phyloP scores from a whole-genome alignment of 2,888 invertebrate genomes.

The Sepioteuthis lessoniana region DNA sequence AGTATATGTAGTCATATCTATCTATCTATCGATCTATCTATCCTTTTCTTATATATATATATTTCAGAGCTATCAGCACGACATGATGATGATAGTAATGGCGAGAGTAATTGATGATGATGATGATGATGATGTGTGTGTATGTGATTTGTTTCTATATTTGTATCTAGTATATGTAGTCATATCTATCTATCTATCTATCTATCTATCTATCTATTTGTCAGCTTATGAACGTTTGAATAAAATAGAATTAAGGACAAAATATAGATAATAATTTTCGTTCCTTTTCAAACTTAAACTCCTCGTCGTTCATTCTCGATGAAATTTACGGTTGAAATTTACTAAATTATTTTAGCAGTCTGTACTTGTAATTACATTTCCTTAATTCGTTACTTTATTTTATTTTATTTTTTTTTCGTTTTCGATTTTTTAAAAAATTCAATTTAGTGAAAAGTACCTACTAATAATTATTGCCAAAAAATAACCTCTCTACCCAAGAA shows the following conservation, averaged over 20 bases:
- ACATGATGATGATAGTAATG: too few relatives aligned
- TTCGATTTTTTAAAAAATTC: not conserved
- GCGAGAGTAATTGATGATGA: not conserved
- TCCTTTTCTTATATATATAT: too few relatives aligned
- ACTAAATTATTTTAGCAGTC: not conserved
- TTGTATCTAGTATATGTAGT: not conserved
- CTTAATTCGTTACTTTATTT: too few relatives aligned
- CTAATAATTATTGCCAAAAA: not conserved
- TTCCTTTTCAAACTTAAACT: not conserved
- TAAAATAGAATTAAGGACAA: too few relatives aligned
- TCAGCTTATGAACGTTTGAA: too few relatives aligned
- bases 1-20: not conserved
- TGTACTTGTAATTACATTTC: not conserved
- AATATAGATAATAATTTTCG: not conserved
- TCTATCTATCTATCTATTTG: too few relatives aligned
- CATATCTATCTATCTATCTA: not conserved
- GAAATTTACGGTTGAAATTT: not conserved
- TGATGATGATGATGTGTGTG: too few relatives aligned
- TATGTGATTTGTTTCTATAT: too few relatives aligned
- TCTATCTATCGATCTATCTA: not conserved
- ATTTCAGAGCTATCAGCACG: too few relatives aligned
- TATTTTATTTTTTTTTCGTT: too few relatives aligned
- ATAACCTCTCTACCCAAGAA: not conserved
- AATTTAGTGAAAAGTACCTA: not conserved
- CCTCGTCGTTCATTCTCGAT: not conserved